Conservation (phyloP, 2,888 invertebrate genomes). For the Lacanobia oleracea region DNA sequence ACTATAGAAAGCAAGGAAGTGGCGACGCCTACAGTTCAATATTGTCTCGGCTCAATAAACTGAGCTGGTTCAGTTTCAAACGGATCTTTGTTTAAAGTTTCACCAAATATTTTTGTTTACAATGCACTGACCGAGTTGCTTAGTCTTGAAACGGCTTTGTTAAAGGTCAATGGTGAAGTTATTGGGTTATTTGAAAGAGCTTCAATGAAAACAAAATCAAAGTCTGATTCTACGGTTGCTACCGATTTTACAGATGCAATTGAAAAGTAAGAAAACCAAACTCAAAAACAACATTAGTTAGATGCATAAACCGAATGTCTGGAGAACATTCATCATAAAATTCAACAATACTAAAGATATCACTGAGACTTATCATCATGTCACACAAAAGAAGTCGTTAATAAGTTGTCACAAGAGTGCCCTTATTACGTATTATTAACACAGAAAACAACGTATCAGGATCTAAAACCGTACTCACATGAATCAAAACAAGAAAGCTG, state of each 20-base stretch:
- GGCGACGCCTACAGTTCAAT: slow-evolving; percentile 67
- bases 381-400: neutral
- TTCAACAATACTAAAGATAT: neutral
- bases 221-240: neutral
- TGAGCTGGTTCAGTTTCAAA: slow-evolving; percentile 73
- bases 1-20: slow-evolving; percentile 81
- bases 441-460: slow-evolving; percentile 57
- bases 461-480: slow-evolving; percentile 54
- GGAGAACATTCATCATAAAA: neutral
- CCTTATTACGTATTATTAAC: slow-evolving; percentile 51
- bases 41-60: slow-evolving; percentile 80
- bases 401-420: neutral
- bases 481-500: slow-evolving; percentile 62
- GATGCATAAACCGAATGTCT: no score
- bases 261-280: neutral
- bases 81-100: slow-evolving; percentile 71
- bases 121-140: slow-evolving; percentile 60
- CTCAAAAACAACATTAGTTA: neutral
- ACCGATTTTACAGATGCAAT: neutral
- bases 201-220: neutral
- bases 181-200: slow-evolving; percentile 33
- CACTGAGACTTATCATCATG: no score
- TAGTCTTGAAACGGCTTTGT: slow-evolving; percentile 35
- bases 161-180: slow-evolving; percentile 42
- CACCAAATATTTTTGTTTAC: slow-evolving; percentile 67